These are phyloP conservation scores for Bombylius discolor DNA, from an alignment of 2,888 invertebrate species.

Conservation along the genomic window DNA sequence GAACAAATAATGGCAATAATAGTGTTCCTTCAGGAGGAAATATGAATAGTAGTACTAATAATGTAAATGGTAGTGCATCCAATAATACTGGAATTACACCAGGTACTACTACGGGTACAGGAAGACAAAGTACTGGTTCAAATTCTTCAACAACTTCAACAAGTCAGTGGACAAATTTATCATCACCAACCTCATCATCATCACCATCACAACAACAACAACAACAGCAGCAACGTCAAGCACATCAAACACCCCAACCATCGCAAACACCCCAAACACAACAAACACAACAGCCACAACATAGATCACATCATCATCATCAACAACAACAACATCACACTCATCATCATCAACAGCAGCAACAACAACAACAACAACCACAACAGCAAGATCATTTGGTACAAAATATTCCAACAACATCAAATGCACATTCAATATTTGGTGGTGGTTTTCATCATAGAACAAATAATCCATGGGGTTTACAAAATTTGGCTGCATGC, in stretches of 20 bases:
- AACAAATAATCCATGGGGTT: constrained; percentile 33
- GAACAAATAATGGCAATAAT: constrained; percentile 7
- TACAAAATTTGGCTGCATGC: constrained; percentile 27
- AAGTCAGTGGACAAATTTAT: constrained; percentile 4
- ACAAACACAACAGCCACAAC: constrained; percentile 15
- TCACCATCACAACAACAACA: constrained; percentile 11
- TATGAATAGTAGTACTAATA: constrained; percentile 12
- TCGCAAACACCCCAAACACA: constrained; percentile 12
- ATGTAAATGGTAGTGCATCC: neutral
- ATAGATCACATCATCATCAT: constrained; percentile 21
- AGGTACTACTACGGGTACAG: constrained; percentile 22
- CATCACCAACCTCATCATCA: neutral
- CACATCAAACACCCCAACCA: constrained; percentile 12
- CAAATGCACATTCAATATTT: constrained; percentile 33
- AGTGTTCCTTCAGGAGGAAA: constrained; percentile 12
- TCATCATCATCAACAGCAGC: constrained; percentile 21
- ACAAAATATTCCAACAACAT: constrained; percentile 16
- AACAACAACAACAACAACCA: constrained; percentile 21
- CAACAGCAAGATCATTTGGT: constrained; percentile 17
- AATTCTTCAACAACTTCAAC: neutral
- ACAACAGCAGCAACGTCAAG: constrained; percentile 16
- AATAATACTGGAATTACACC: constrained; percentile 17
- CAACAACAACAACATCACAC: constrained; percentile 22
- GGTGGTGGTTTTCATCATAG: constrained; percentile 35
- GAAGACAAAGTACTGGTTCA: constrained; percentile 1